A percentile compares a stretch with the other conserved stretches of the same genome.
Conservation (phyloP, 2,113 vertebrate species). For the Thomomys bottae region DNA sequence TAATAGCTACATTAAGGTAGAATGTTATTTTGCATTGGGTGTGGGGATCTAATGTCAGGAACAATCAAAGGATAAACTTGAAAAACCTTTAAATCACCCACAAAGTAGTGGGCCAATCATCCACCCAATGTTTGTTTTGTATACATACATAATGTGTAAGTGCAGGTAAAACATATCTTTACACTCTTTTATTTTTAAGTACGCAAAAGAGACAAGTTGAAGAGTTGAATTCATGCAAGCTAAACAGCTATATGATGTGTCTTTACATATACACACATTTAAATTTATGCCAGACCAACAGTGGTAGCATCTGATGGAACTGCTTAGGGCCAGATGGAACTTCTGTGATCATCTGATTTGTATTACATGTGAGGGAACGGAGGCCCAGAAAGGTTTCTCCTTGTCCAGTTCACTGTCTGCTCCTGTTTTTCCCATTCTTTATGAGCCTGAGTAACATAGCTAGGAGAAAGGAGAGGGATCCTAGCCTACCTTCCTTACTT, state of each 20-base stretch:
- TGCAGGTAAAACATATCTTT: conserved; percentile 25
- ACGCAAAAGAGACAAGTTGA: conserved; percentile 7
- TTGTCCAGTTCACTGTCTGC: neutral
- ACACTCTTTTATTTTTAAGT: conserved; percentile 49
- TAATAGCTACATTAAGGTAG: neutral
- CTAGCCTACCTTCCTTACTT: neutral
- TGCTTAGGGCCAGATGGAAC: neutral
- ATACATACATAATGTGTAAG: neutral
- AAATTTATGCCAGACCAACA: neutral
- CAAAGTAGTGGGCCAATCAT: neutral
- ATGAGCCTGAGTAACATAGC: neutral
- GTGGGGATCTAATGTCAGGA: neutral
- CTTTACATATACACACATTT: neutral
- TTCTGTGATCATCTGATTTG: neutral
- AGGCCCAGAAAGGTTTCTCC: neutral
- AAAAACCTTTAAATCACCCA: conserved; percentile 3
- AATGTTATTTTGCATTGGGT: neutral
- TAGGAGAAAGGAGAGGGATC: neutral
- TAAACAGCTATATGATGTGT: neutral
- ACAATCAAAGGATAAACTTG: neutral
- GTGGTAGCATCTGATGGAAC: neutral
- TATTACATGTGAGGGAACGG: neutral
- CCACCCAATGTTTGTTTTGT: neutral
- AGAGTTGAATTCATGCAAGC: conserved; percentile 24
- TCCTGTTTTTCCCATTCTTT: neutral